These are phyloP conservation scores for Cardiocondyla obscurior DNA, from an alignment of 1,140 invertebrate genomes.

Conservation along the genomic window DNA sequence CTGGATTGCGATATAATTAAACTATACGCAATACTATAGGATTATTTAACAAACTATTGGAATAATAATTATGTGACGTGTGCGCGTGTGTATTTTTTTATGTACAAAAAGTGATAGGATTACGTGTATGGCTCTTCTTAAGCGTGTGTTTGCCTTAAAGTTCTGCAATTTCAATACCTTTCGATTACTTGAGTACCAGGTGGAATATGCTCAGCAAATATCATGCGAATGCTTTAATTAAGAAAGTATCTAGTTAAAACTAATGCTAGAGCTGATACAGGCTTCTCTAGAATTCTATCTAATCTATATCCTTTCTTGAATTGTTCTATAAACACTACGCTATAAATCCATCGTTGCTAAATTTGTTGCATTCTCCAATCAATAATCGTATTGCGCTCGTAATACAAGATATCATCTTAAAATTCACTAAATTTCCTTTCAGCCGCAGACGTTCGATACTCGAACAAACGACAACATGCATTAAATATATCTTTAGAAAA, in stretches of 20 bases:
- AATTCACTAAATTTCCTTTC: background rate
- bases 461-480: background rate
- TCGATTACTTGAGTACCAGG: background rate
- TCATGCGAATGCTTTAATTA: background rate
- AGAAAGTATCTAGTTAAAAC: background rate
- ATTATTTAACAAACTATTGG: background rate
- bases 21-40: background rate
- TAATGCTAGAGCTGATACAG: slow-evolving; percentile 10
- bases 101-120: background rate
- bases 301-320: background rate
- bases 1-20: background rate
- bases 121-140: background rate
- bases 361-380: background rate
- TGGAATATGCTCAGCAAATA: background rate
- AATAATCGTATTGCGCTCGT: background rate
- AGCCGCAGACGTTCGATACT: background rate
- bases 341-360: background rate
- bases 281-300: background rate
- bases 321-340: background rate
- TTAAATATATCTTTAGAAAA: background rate
- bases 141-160: slow-evolving; percentile 1
- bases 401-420: background rate
- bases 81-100: background rate
- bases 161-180: background rate
- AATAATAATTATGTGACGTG: background rate